Evolutionary conservation across 2,797 vertebrate genomes (phyloP), one percentile per base, ranked within the genome.

Genomic region (Arrhamphus sclerolepis): DNA sequence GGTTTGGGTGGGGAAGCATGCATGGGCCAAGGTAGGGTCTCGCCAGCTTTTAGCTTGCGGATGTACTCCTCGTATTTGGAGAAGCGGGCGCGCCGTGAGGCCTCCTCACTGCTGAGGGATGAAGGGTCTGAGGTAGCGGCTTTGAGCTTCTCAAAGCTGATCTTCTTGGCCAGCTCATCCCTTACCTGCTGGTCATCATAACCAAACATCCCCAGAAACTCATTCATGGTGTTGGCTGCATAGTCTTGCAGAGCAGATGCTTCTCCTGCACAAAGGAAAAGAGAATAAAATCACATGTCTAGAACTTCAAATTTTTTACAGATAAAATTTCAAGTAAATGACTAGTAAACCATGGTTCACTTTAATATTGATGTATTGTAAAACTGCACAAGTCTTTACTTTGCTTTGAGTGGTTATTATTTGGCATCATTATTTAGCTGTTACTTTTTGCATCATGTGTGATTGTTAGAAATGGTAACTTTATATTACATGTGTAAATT

Each of bases 1-100:
- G 93, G 85, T 81, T 96, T 98, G 55, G 88, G 85, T 59, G 88
- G 77, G 76, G 93, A 74, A 81, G 81, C 62, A 19, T 94, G 95
- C 59, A 94, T 71, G 54, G 97, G 94, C 96, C 96, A 97, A 13
- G 96, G 93, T 16, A 97, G 92, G 55, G 95, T 92, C 87, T 99
- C 97, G 1, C 97, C 97, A 0, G 96, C 95, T 83, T 98, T 99
- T 60, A 99, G 92, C 78, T 97, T 98, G 79, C 97, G 96, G 83
- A 98, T 98, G 84, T 98, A 99, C 83, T 98, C 97, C 92, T 99
- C 97, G 0, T 98, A 98, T 84, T 99, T 98, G 87, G 98, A 99
- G 92, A 98, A 96, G 54, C 97, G 95, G 11, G 95, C 96, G 7
- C 96, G 93, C 68, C 97, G 96, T 66, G 94, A 94, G 73, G 93